These are phyloP conservation scores for Drosophila meridiana DNA, from an alignment of 2,888 invertebrate genomes.

Conservation along the genomic window DNA sequence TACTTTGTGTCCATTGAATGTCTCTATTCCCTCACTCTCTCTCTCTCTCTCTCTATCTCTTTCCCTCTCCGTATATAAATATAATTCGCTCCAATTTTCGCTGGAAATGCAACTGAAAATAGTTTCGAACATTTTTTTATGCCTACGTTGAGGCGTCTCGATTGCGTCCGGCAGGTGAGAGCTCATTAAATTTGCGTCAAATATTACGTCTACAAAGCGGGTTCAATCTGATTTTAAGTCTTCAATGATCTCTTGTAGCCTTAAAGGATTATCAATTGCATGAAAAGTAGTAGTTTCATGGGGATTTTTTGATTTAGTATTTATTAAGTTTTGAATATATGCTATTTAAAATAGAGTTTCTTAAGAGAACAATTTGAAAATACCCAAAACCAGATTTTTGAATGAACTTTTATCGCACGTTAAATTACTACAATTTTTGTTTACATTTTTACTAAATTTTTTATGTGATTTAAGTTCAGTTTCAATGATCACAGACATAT, in stretches of 20 bases:
- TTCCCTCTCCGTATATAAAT: not conserved
- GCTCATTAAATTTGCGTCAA: not conserved
- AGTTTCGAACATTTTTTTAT: conserved; percentile 1
- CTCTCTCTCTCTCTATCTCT: not conserved
- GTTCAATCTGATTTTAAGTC: not conserved
- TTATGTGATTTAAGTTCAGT: too few relatives aligned
- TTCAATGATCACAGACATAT: too few relatives aligned
- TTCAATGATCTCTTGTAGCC: not conserved
- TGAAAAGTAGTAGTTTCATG: too few relatives aligned
- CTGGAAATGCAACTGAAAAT: conserved; percentile 6
- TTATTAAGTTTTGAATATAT: too few relatives aligned
- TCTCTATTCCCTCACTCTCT: conserved; percentile 49
- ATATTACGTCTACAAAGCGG: not conserved
- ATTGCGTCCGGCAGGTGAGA: not conserved
- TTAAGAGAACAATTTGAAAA: too few relatives aligned
- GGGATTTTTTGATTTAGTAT: too few relatives aligned
- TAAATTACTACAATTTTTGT: too few relatives aligned
- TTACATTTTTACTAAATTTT: too few relatives aligned
- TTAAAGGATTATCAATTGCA: not conserved
- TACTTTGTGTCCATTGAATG: conserved; percentile 56
- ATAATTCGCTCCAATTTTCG: conserved; percentile 11
- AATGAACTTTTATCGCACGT: too few relatives aligned
- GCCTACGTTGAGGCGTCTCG: conserved; percentile 7
- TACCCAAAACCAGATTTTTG: too few relatives aligned
- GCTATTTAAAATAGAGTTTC: too few relatives aligned